phyloP scores from a whole-genome alignment of 2,113 vertebrate genomes.

The Tragulus kanchil region DNA sequence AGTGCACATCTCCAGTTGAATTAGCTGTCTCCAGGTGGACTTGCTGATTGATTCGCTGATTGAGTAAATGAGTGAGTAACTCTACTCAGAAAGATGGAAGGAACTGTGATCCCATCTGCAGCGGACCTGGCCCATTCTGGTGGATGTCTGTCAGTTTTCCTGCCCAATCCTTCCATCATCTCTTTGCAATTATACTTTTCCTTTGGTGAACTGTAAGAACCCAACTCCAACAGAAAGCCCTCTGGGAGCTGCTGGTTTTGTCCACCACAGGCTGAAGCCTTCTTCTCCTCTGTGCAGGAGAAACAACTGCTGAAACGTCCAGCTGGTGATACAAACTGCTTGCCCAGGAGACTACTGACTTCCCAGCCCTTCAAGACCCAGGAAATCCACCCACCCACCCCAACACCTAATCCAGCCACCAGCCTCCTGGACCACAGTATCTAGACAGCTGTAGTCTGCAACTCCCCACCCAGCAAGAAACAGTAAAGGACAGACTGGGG shows the following conservation, averaged over 20 bases:
- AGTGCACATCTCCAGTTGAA: neutral
- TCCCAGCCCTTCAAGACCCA: neutral
- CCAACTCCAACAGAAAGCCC: neutral
- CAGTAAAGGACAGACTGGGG: neutral
- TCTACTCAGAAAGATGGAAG: too few relatives aligned
- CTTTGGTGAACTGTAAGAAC: too few relatives aligned
- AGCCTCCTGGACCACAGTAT: neutral
- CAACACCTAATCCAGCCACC: neutral
- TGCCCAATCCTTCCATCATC: too few relatives aligned
- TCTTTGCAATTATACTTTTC: too few relatives aligned
- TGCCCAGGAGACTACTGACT: neutral
- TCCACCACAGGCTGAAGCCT: neutral
- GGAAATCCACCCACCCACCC: neutral
- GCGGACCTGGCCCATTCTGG: too few relatives aligned
- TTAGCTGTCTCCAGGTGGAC: neutral
- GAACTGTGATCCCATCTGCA: too few relatives aligned
- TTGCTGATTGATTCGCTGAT: too few relatives aligned
- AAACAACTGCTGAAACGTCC: neutral
- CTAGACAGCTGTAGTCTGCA: neutral
- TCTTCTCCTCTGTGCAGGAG: neutral
- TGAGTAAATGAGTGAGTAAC: too few relatives aligned
- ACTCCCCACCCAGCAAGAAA: neutral
- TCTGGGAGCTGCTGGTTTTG: neutral
- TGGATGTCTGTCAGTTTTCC: too few relatives aligned
- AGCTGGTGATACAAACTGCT: neutral